Evolutionary conservation across 2,888 invertebrate genomes (phyloP).

Genomic region (Ellobium chinense): DNA sequence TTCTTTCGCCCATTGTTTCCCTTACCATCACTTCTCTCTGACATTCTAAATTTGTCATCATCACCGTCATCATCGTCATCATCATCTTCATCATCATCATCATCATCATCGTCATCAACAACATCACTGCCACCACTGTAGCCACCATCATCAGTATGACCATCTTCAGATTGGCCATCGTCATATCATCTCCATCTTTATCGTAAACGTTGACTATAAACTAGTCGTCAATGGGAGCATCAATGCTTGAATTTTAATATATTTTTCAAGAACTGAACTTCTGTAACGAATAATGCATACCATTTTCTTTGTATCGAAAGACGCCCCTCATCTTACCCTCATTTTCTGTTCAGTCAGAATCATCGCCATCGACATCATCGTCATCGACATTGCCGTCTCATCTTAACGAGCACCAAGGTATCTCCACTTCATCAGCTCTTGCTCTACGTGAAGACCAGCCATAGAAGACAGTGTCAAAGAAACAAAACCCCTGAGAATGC

Average conservation of each 20-base stretch:
- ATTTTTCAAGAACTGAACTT: too few species aligned
- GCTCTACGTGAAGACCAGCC: too few species aligned
- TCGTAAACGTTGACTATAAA: too few species aligned
- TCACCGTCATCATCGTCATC: not conserved
- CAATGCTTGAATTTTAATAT: too few species aligned
- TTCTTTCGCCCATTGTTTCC: too few species aligned
- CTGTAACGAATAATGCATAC: too few species aligned
- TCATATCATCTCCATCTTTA: not conserved
- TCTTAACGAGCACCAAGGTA: not conserved
- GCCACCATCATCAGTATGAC: conserved; percentile 6
- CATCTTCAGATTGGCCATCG: conserved; percentile 24
- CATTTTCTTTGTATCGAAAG: too few species aligned
- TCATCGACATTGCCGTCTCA: not conserved
- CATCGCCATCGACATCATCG: not conserved
- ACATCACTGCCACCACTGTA: conserved; percentile 23
- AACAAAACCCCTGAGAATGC: too few species aligned
- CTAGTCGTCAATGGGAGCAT: too few species aligned
- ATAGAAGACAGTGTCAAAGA: not conserved
- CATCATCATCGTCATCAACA: conserved; percentile 18
- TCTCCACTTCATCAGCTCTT: not conserved
- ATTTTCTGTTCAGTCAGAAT: not conserved
- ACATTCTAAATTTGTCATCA: not conserved
- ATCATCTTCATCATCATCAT: conserved; percentile 20
- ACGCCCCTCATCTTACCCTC: too few species aligned
- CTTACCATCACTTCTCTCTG: not conserved